Evolutionary conservation across 2,888 invertebrate species (phyloP).

Genomic region (Drosophila atroscutellata): DNA sequence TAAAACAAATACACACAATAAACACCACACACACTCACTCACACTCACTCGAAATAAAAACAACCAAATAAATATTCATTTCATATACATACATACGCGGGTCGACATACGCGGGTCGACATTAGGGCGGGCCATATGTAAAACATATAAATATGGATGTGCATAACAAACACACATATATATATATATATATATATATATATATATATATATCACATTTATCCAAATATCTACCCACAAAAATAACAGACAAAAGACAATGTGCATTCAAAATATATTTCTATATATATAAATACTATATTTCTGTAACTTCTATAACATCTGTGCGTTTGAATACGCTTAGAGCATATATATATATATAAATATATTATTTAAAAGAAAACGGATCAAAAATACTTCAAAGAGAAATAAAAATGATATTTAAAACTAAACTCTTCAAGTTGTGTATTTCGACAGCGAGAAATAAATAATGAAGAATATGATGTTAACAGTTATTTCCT

Average conservation of each 20-base stretch:
- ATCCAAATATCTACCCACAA: constrained; percentile 42
- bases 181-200: constrained; percentile 32
- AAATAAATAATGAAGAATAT: background rate
- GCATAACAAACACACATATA: constrained; percentile 20
- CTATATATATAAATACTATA: constrained; percentile 66
- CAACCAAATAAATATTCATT: constrained; percentile 73
- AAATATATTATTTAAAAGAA: constrained; percentile 65
- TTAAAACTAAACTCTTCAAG: constrained; percentile 49
- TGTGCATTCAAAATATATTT: constrained; percentile 53
- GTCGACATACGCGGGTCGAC: constrained; percentile 35
- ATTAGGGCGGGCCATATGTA: constrained; percentile 52
- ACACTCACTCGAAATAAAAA: constrained; percentile 34
- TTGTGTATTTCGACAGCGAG: constrained; percentile 2
- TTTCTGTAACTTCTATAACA: constrained; percentile 76
- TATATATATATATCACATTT: constrained; percentile 37
- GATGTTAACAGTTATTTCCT: background rate
- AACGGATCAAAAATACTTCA: constrained; percentile 77
- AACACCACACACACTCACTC: constrained; percentile 16
- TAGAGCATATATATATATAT: constrained; percentile 44
- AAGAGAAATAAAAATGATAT: constrained; percentile 73
- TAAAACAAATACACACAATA: constrained; percentile 44
- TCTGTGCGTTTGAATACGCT: constrained; percentile 70
- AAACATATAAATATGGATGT: constrained; percentile 49
- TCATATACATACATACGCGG: constrained; percentile 41
- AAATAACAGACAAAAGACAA: constrained; percentile 46